A percentile compares a stretch with the other conserved stretches of the same genome.
Evolutionary conservation across 2,113 vertebrate species (phyloP).

Genomic region (Morone saxatilis): DNA sequence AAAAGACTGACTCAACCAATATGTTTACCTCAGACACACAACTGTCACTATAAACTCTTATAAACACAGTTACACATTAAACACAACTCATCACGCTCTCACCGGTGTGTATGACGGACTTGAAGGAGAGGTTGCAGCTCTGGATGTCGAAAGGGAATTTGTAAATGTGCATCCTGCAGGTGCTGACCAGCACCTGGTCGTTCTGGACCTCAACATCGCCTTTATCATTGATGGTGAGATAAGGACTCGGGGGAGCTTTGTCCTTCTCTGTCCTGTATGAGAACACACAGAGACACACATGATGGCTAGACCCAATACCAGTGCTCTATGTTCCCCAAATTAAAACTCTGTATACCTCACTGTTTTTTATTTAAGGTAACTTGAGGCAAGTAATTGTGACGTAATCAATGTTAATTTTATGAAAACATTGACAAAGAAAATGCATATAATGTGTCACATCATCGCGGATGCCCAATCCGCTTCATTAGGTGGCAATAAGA

Average conservation of each 20-base stretch:
- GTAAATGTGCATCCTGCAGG: conserved; percentile 76
- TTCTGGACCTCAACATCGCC: conserved; percentile 64
- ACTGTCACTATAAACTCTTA: too few species aligned
- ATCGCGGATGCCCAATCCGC: too few species aligned
- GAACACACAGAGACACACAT: neutral
- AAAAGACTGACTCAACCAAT: too few species aligned
- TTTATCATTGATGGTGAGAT: conserved; percentile 56
- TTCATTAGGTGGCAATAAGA: too few species aligned
- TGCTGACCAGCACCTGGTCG: conserved; percentile 72
- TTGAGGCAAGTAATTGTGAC: too few species aligned
- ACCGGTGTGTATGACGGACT: conserved; percentile 66
- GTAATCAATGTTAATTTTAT: too few species aligned
- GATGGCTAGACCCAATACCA: neutral
- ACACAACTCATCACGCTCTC: neutral
- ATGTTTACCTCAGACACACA: too few species aligned
- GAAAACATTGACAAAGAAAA: too few species aligned
- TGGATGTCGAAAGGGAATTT: conserved; percentile 79
- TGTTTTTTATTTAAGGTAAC: neutral
- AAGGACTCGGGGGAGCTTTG: conserved; percentile 65
- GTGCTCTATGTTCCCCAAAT: neutral
- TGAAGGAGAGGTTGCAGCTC: conserved; percentile 73
- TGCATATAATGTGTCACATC: too few species aligned
- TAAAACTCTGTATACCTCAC: neutral
- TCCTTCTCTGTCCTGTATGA: conserved; percentile 74
- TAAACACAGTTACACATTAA: neutral